Base-by-base conservation (phyloP, 2,888 invertebrate genomes). In the Parapristionchus giblindavisi region DNA sequence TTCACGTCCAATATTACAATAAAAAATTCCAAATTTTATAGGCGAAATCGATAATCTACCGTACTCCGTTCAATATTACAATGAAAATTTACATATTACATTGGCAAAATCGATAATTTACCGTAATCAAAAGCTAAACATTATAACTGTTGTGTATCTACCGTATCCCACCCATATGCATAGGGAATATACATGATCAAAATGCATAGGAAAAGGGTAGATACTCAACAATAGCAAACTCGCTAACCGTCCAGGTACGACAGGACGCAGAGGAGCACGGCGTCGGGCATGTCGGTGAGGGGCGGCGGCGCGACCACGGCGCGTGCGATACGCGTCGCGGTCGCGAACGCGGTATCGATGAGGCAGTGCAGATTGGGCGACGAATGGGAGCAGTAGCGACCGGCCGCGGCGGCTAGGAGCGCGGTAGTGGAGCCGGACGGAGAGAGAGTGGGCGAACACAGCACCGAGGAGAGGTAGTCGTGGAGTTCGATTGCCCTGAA, bases 311-410 rank as follows among this genome's bases (percentile, higher is more conserved):
- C 56, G n/a, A 56, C 54, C 14, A 71, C 70, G 34, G 43, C 63
- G 36, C 43, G 40, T 38, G 70, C 70, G 29, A 71, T 8, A 29
- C 56, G 70, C 36, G 70, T 71, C 3, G 56, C 70, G 2, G 70
- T 56, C 6, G 48, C 29, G 38, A 71, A 27, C 6, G 70, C 70
- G 4, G 70, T 38, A 21, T 36, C 68, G 14, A 68, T 34, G 14
- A 68, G 52, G 8, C 36, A 52, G n/a, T 68, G 68, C 34, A 68
- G 68, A 52, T 68, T 68, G 68, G 68, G 68, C 24, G 51, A 11
- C 11, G 14, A 48, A 48, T 48, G 21, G 14, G 14, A 14, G 48
- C 48, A 48, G 48, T 48, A 21, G 48, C 11, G 48, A 14, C 21
- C 14, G 21, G 11, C 21, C 21, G 48, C 14, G 21, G 48, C 11